phyloP scores from a whole-genome alignment of 2,113 vertebrate species.

The Psephotus haematonotus region DNA sequence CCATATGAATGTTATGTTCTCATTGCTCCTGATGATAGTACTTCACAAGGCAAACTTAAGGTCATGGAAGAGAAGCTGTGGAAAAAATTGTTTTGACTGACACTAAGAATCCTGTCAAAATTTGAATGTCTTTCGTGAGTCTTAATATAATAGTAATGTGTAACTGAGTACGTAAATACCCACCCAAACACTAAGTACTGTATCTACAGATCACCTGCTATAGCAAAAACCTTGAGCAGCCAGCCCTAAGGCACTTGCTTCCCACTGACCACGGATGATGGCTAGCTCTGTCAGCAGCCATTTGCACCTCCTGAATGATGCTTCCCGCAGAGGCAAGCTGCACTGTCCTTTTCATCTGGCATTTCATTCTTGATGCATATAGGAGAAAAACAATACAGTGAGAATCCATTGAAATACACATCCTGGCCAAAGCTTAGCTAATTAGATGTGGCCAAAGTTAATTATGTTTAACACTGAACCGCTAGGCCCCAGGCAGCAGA shows the following conservation, averaged over 20 bases:
- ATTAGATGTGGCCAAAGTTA: neutral
- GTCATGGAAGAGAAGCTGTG: neutral
- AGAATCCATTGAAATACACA: neutral
- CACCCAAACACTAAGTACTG: neutral
- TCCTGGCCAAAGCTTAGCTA: neutral
- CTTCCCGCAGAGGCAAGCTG: neutral
- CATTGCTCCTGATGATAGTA: rapidly evolving
- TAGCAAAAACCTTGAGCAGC: neutral
- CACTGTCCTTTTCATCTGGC: neutral
- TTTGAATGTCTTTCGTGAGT: neutral
- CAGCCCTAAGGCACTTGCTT: neutral
- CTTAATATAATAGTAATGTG: neutral
- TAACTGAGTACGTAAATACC: neutral
- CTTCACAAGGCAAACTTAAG: neutral
- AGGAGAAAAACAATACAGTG: neutral
- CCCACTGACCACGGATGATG: rapidly evolving
- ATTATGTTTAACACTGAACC: neutral
- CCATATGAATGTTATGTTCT: neutral
- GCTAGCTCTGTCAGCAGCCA: neutral
- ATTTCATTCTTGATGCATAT: neutral
- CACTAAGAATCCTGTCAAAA: neutral
- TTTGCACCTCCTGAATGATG: neutral
- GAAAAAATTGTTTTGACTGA: neutral
- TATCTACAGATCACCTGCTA: neutral
- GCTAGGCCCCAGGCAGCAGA: neutral